Evolutionary conservation across 2,888 invertebrate species (phyloP).

Genomic region (Lochmaea capreae): DNA sequence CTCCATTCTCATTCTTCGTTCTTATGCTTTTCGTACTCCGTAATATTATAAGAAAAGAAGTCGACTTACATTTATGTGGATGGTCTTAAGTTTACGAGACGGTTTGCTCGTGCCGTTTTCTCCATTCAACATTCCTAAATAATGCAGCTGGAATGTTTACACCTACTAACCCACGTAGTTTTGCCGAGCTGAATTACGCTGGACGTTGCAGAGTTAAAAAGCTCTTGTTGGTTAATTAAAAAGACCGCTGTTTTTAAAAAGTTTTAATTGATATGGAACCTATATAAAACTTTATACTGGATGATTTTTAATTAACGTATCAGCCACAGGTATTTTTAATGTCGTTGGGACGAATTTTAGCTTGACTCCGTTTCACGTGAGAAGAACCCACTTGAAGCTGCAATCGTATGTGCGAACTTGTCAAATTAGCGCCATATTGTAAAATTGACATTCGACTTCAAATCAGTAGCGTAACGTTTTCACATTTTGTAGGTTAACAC

Average conservation of each 20-base stretch:
- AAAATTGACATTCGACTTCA: too few species aligned
- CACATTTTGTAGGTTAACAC: too few species aligned
- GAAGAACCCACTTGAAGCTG: too few species aligned
- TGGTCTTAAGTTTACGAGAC: conserved; percentile 21
- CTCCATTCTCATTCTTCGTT: not conserved
- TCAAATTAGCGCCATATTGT: too few species aligned
- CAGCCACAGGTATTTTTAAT: too few species aligned
- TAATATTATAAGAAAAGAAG: conserved; percentile 14
- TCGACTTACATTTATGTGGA: conserved; percentile 19
- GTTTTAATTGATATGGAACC: not conserved
- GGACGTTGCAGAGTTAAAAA: conserved; percentile 2
- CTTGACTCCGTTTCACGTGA: too few species aligned
- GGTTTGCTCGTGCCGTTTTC: conserved; percentile 24
- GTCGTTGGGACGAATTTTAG: too few species aligned
- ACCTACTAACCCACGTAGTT: conserved; percentile 23
- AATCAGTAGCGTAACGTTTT: too few species aligned
- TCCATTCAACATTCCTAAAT: conserved; percentile 23
- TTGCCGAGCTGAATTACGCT: not conserved
- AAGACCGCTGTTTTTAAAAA: not conserved
- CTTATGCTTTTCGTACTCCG: not conserved
- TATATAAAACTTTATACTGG: not conserved
- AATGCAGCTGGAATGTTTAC: conserved; percentile 25
- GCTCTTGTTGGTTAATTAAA: not conserved
- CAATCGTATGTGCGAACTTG: too few species aligned
- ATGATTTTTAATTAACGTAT: not conserved